Percentiles rank a stretch among this genome's conserved stretches.
These are phyloP conservation scores for Oreortyx pictus DNA, from an alignment of 2,797 vertebrate species.

Conservation along the genomic window DNA sequence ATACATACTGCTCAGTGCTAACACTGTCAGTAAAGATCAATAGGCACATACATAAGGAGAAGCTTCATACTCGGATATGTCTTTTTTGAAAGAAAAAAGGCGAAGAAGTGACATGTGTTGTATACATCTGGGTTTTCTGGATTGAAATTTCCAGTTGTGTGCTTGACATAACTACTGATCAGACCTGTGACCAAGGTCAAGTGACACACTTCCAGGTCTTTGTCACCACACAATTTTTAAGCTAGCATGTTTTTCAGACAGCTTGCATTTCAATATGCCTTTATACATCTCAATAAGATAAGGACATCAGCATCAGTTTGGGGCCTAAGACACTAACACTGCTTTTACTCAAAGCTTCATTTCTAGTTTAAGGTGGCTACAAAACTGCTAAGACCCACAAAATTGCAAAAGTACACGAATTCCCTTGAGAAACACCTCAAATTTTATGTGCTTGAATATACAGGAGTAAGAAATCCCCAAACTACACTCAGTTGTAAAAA, in stretches of 20 bases:
- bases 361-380: background rate
- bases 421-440: slow-evolving; percentile 8
- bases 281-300: background rate
- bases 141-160: background rate
- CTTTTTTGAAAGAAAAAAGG: background rate
- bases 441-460: background rate
- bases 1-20: background rate
- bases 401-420: slow-evolving; percentile 21
- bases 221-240: background rate
- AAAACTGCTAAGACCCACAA: background rate
- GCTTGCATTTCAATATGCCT: background rate
- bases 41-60: background rate
- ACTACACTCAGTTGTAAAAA: slow-evolving; percentile 9
- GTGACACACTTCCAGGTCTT: background rate
- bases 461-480: background rate
- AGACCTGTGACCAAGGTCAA: background rate
- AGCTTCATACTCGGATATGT: background rate
- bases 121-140: background rate
- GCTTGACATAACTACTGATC: background rate
- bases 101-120: background rate
- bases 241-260: background rate
- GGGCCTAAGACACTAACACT: background rate
- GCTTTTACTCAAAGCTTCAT: background rate
- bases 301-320: background rate
- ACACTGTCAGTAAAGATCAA: background rate